Conservation (phyloP, 2,797 vertebrate species). For the Notolabrus celidotus region DNA sequence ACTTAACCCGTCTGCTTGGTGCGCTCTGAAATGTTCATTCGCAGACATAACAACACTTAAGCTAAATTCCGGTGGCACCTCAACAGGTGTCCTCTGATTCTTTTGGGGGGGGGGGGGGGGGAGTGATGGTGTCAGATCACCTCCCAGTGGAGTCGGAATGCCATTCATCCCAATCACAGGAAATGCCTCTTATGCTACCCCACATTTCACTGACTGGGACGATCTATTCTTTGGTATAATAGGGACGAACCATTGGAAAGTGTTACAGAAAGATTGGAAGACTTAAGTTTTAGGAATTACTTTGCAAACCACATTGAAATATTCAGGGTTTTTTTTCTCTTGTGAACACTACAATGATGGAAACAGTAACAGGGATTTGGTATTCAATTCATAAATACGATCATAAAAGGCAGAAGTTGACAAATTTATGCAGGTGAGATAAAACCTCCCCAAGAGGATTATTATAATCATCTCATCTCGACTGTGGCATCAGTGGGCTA, state of each 20-base stretch:
- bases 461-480: constrained; percentile 58
- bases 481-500: constrained; percentile 50
- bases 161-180: constrained; percentile 18
- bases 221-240: not conserved
- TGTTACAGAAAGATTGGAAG: not conserved
- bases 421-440: constrained; percentile 57
- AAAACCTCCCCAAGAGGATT: constrained; percentile 62
- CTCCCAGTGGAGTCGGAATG: constrained; percentile 20
- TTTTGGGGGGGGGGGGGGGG: too few species aligned
- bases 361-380: constrained; percentile 3
- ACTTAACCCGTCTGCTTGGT: not conserved
- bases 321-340: not conserved
- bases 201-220: not conserved
- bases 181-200: constrained; percentile 19
- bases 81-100: constrained; percentile 8
- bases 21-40: not conserved
- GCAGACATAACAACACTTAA: constrained; percentile 10
- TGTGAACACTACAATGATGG: constrained; percentile 3
- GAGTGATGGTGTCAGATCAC: constrained; percentile 22
- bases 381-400: not conserved
- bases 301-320: not conserved
- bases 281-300: not conserved
- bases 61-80: constrained; percentile 1
- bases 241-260: not conserved
- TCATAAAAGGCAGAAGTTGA: constrained; percentile 8